Base-by-base conservation (phyloP, 2,888 invertebrate species). In the Heteromurus nitidus region DNA sequence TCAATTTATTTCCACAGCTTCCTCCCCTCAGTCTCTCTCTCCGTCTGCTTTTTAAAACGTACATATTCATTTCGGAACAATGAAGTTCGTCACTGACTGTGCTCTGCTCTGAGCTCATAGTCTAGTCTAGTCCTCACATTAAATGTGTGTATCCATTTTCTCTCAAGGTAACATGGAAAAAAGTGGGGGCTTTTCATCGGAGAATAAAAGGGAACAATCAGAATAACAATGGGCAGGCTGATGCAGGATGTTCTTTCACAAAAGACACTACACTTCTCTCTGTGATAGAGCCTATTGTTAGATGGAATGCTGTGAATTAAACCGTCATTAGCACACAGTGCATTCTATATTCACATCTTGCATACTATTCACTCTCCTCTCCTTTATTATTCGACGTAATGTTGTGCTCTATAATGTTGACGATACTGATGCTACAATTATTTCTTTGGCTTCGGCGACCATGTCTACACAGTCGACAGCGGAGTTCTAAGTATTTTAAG, bases 221-320 rank as follows among this genome's bases (percentile, higher is more conserved):
- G 36, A 64, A 31, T 36, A 64, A 64, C 62, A 64, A 64, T 64
- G 62, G 62, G 18, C 62, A 36, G 20, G 62, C 62, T 31, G 36
- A 64, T 64, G 36, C 62, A 64, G 62, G 62, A 64, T 64, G 62
- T 64, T 64, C 62, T 64, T 64, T 64, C 31, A 64, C 62, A 64
- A 64, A 64, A 64, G 62, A 64, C 36, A 26, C 7, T 36, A 50
- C 60, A 26, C 20, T 28, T 60, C 62, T 64, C 62, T 20, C 31
- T 36, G 31, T 64, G 31, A 64, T 62, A 30, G 62, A 1, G 7
- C 9, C 36, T 31, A 64, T 64, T 64, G 62, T 64, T 31, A 31
- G 36, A 58, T 64, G 36, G 62, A 64, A 64, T 64, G 62, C 36
- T 64, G 62, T 64, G 36, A 64, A 64, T 64, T 64, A 64, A 64